phyloP scores from a whole-genome alignment of 2,797 vertebrate species.

The Notolepis coatsorum region DNA sequence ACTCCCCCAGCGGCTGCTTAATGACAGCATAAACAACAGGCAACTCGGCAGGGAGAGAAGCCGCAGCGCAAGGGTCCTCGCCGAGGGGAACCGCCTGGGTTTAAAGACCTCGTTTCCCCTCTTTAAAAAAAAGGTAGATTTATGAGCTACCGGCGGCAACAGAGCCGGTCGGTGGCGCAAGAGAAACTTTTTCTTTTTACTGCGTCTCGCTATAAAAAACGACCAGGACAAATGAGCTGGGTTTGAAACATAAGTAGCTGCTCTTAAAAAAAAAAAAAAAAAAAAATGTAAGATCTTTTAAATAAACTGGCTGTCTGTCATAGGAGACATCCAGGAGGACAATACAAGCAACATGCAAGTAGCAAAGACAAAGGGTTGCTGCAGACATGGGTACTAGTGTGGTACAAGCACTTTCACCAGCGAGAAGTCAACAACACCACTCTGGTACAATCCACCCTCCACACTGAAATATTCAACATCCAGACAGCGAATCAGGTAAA shows the following conservation, averaged over 20 bases:
- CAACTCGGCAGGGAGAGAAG: slow-evolving; percentile 2
- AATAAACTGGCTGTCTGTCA: too few species aligned
- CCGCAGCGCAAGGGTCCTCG: slow-evolving; percentile 15
- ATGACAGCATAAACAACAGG: slow-evolving; percentile 22
- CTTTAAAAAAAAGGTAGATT: slow-evolving; percentile 27
- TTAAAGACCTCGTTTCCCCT: slow-evolving; percentile 26
- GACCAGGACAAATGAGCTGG: too few species aligned
- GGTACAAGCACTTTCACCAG: too few species aligned
- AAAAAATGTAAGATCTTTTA: too few species aligned
- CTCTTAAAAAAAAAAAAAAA: too few species aligned
- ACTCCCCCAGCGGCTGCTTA: slow-evolving; percentile 1
- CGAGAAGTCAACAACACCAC: slow-evolving; percentile 1
- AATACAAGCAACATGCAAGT: too few species aligned
- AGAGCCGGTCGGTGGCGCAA: background rate
- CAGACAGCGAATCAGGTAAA: slow-evolving; percentile 51
- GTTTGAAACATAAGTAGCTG: too few species aligned
- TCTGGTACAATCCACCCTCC: slow-evolving; percentile 30
- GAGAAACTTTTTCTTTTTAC: slow-evolving; percentile 22
- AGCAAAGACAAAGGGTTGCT: too few species aligned
- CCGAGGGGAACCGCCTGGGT: background rate
- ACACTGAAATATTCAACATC: slow-evolving; percentile 72
- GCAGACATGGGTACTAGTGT: too few species aligned
- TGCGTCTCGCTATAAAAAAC: too few species aligned
- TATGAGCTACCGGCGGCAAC: slow-evolving; percentile 18
- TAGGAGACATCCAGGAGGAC: too few species aligned